Conservation (phyloP, 1,140 invertebrate species). For the Lucilia cuprina region DNA sequence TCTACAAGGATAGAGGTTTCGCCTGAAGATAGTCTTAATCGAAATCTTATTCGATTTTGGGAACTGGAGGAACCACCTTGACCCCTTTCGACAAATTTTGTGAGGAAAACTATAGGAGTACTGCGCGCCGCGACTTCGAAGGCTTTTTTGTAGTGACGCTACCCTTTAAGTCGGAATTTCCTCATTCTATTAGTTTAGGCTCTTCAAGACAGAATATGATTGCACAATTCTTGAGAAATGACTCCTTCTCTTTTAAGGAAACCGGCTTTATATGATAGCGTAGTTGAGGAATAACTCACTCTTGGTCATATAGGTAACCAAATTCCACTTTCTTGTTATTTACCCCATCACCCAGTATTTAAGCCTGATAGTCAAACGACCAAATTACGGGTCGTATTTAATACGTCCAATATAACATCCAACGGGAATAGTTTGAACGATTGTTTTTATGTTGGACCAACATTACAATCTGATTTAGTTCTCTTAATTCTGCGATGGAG, state of each 20-base stretch:
- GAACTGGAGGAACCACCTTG: neutral
- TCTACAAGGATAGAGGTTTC: neutral
- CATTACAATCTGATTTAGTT: neutral
- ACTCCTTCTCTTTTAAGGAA: neutral
- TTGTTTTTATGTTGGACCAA: neutral
- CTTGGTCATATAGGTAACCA: neutral
- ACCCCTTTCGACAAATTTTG: neutral
- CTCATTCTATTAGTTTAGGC: neutral
- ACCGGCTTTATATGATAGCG: neutral
- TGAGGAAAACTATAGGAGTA: neutral
- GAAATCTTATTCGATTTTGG: neutral
- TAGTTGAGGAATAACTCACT: neutral
- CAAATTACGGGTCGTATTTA: neutral
- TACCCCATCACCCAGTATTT: constrained; percentile 57
- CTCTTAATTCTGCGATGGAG: neutral
- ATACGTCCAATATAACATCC: neutral
- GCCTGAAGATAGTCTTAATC: neutral
- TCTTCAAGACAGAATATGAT: neutral
- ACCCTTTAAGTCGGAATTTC: neutral
- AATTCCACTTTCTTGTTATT: constrained; percentile 25
- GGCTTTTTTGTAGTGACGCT: neutral
- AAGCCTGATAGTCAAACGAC: constrained; percentile 13
- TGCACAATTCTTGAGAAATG: neutral
- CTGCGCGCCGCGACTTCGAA: neutral
- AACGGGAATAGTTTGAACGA: neutral